These are phyloP conservation scores for Monarcha castaneiventris DNA, from an alignment of 2,113 vertebrate species.

Conservation along the genomic window DNA sequence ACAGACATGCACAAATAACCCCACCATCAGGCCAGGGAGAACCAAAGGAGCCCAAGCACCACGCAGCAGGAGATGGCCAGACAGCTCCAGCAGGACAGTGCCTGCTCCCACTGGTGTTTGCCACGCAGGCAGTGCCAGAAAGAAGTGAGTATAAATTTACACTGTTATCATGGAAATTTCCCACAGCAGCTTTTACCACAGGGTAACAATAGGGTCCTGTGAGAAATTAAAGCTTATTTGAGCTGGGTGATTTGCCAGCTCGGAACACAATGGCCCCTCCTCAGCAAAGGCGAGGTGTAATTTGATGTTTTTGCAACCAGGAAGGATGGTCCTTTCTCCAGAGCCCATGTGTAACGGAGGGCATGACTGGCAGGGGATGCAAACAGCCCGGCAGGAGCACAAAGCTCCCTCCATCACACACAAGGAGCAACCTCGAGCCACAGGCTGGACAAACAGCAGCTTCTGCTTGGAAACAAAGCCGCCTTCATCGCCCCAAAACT, in stretches of 20 bases:
- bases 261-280: neutral
- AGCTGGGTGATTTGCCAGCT: neutral
- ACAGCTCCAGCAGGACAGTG: neutral
- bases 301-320: neutral
- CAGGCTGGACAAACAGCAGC: neutral
- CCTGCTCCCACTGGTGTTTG: neutral
- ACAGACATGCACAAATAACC: neutral
- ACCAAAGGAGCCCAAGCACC: neutral
- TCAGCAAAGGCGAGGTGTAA: neutral
- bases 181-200: constrained; percentile 3
- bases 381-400: neutral
- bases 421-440: neutral
- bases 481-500: neutral
- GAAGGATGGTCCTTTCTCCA: neutral
- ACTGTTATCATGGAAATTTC: neutral
- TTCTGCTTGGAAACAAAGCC: neutral
- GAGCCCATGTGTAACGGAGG: neutral
- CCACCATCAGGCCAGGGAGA: neutral
- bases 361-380: neutral
- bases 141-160: neutral
- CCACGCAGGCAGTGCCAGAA: neutral
- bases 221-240: constrained; percentile 15
- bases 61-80: accelerated
- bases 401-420: neutral
- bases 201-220: constrained; percentile 12